These are phyloP conservation scores for Stratiolaelaps scimitus DNA, from an alignment of 1,140 invertebrate species.

Conservation along the genomic window DNA sequence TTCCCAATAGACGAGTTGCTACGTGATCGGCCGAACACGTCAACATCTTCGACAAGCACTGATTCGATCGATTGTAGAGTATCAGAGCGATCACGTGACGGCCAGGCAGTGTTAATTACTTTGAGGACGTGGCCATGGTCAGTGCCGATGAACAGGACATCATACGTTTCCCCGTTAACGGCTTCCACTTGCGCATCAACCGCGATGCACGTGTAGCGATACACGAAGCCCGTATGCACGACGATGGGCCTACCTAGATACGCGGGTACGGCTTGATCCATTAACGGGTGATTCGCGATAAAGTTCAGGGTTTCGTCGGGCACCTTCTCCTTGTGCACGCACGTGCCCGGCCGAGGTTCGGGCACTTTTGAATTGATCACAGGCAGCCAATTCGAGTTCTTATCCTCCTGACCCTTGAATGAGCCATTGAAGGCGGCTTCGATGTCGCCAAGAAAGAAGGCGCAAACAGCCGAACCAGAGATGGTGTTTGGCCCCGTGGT, in stretches of 20 bases:
- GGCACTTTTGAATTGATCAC: slow-evolving; percentile 45
- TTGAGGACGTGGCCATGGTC: slow-evolving; percentile 85
- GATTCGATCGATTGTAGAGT: background rate
- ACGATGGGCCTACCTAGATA: slow-evolving; percentile 78
- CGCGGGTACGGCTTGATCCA: slow-evolving; percentile 78
- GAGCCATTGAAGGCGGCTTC: slow-evolving; percentile 75
- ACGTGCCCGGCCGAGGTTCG: slow-evolving; percentile 47
- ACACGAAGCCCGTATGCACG: slow-evolving; percentile 67
- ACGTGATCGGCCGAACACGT: background rate
- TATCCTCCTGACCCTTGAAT: slow-evolving; percentile 81
- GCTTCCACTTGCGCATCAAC: slow-evolving; percentile 84
- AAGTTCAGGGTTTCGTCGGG: slow-evolving; percentile 80
- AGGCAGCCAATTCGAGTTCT: slow-evolving; percentile 82
- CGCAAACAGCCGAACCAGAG: slow-evolving; percentile 87
- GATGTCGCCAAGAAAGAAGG: slow-evolving; percentile 76
- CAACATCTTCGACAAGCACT: slow-evolving; percentile 8
- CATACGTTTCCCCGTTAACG: slow-evolving; percentile 67
- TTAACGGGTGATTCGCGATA: slow-evolving; percentile 86
- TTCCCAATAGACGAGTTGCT: background rate
- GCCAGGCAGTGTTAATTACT: slow-evolving; percentile 60
- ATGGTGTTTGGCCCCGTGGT: slow-evolving; percentile 87
- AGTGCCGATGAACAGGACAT: slow-evolving; percentile 51
- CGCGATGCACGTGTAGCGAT: slow-evolving; percentile 76
- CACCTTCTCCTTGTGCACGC: slow-evolving; percentile 76
- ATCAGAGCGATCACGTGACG: no score